Conservation (phyloP, 2,113 vertebrate species). For the Hyla sarda region DNA sequence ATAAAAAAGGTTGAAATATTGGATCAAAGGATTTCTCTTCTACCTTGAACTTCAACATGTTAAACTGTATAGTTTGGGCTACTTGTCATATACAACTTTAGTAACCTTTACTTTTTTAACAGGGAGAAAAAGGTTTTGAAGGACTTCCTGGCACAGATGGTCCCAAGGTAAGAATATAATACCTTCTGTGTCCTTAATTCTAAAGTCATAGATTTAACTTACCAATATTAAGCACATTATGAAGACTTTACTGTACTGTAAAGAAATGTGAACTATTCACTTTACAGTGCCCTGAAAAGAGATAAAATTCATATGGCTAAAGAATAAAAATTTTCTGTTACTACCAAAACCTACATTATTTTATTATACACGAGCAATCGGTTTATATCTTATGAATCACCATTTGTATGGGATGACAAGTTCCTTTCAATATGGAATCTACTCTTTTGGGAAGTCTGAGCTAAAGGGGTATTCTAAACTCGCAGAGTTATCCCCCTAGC, state of each 20-base stretch:
- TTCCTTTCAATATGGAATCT: not conserved
- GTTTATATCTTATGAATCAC: too few species aligned
- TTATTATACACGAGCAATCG: too few species aligned
- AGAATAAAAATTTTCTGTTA: too few species aligned
- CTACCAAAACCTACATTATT: too few species aligned
- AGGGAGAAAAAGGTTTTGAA: conserved; percentile 70
- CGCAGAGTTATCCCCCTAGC: too few species aligned
- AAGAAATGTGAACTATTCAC: not conserved
- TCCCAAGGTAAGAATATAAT: conserved; percentile 30
- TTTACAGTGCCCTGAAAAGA: too few species aligned
- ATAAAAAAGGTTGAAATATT: not conserved
- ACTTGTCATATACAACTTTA: not conserved
- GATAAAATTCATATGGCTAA: too few species aligned
- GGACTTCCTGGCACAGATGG: conserved; percentile 63
- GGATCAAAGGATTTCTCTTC: not conserved
- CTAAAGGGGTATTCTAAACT: not conserved
- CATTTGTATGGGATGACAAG: too few species aligned
- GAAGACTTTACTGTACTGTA: not conserved
- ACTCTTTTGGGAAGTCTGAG: not conserved
- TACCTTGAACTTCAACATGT: not conserved
- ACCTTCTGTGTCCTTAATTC: not conserved
- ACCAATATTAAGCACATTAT: not conserved
- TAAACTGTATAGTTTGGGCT: not conserved
- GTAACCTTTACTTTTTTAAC: conserved; percentile 58
- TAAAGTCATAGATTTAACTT: not conserved